These are phyloP conservation scores for Tetrao urogallus DNA, from an alignment of 2,113 vertebrate species.

Conservation along the genomic window DNA sequence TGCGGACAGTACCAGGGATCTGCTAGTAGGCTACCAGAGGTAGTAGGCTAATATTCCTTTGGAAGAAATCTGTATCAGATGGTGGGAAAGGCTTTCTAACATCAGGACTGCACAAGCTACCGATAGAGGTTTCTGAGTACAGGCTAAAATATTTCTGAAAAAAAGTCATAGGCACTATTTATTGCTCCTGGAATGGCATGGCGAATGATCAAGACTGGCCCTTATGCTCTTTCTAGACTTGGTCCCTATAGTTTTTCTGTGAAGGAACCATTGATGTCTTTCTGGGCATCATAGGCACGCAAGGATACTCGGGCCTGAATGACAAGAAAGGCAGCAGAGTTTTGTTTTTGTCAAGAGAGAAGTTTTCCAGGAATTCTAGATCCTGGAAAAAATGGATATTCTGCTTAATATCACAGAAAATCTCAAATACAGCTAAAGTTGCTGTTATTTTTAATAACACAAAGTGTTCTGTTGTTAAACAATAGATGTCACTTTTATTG, in stretches of 20 bases:
- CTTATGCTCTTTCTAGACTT: neutral
- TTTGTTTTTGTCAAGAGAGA: neutral
- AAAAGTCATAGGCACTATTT: neutral
- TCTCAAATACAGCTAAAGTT: neutral
- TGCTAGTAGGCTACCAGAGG: neutral
- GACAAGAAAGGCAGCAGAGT: neutral
- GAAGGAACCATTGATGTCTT: neutral
- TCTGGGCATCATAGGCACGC: fast-evolving
- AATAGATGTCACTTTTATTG: neutral
- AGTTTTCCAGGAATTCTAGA: neutral
- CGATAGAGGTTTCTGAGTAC: neutral
- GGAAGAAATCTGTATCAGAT: neutral
- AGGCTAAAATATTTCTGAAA: neutral
- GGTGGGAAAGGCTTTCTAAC: neutral
- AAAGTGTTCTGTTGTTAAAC: neutral
- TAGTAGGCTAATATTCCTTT: neutral
- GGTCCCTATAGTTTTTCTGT: neutral
- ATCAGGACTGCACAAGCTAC: neutral
- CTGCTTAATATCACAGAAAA: neutral
- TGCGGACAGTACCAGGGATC: neutral
- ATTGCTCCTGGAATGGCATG: neutral
- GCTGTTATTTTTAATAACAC: neutral
- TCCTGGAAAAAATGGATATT: neutral
- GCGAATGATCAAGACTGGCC: neutral
- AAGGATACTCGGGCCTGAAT: neutral